Percentiles rank a stretch among this genome's conserved stretches.
Conservation (phyloP, 2,797 vertebrate species). For the Hyperoplus lanceolatus region DNA sequence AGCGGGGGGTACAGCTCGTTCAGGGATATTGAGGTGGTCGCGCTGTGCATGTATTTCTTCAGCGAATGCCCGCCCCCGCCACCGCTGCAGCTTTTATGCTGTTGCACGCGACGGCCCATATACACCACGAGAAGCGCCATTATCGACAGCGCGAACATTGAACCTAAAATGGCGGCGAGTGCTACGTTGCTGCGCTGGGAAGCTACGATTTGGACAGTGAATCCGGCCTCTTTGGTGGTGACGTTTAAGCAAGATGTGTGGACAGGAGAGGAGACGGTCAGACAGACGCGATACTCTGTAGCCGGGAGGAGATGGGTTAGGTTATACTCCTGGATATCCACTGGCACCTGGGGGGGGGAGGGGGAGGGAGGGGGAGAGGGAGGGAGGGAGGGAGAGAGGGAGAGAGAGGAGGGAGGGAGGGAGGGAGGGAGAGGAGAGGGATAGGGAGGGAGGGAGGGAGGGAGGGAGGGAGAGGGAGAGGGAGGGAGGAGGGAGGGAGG, state of each 20-base stretch:
- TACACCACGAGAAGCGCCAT: conserved; percentile 87
- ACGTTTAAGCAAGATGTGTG: conserved; percentile 87
- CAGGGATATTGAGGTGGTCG: conserved; percentile 84
- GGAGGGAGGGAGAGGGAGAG: too few species aligned
- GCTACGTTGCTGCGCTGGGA: conserved; percentile 83
- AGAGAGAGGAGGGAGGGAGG: too few species aligned
- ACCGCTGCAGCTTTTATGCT: conserved; percentile 85
- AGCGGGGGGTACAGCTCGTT: conserved; percentile 89
- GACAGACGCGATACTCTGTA: conserved; percentile 87
- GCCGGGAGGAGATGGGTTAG: conserved; percentile 88
- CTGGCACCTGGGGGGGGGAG: conserved; percentile 79
- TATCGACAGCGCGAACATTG: conserved; percentile 87
- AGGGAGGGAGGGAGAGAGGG: too few species aligned
- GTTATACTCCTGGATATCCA: conserved; percentile 89
- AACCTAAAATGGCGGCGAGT: conserved; percentile 87
- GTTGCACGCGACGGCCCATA: conserved; percentile 85
- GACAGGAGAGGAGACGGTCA: conserved; percentile 78
- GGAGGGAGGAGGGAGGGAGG: too few species aligned
- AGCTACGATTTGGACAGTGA: conserved; percentile 83
- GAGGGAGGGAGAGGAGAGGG: too few species aligned
- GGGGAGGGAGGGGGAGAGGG: too few species aligned
- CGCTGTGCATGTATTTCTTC: conserved; percentile 89
- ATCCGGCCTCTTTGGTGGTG: conserved; percentile 87
- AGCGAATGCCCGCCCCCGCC: conserved; percentile 86
- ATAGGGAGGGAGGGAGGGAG: too few species aligned